These are phyloP conservation scores for Lasiommata megera DNA, from an alignment of 2,888 invertebrate species.

Conservation along the genomic window DNA sequence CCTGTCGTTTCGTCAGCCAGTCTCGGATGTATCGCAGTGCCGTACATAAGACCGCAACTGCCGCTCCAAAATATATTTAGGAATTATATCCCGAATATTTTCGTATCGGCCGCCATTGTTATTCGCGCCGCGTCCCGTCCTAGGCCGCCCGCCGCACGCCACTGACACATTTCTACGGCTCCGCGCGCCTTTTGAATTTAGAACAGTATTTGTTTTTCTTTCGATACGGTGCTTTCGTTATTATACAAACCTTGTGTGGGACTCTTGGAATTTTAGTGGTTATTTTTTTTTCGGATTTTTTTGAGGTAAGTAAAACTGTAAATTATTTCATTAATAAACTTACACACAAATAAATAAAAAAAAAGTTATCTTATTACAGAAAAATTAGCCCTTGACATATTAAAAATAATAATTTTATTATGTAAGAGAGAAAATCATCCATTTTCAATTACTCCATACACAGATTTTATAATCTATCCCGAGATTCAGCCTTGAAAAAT, in stretches of 20 bases:
- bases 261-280: constrained; percentile 41
- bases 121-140: constrained; percentile 67
- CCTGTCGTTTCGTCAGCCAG: constrained; percentile 68
- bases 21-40: constrained; percentile 61
- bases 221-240: constrained; percentile 55
- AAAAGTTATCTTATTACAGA: too few species aligned
- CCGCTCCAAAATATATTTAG: constrained; percentile 62
- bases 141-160: constrained; percentile 75
- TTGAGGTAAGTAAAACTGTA: constrained; percentile 50
- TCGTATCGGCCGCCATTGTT: constrained; percentile 49
- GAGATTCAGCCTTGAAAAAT: too few species aligned
- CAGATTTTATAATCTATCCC: too few species aligned
- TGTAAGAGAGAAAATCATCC: too few species aligned
- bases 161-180: constrained; percentile 78
- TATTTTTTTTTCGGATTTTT: constrained; percentile 43
- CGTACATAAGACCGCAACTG: constrained; percentile 69
- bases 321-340: background rate
- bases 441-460: too few species aligned
- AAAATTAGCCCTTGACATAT: too few species aligned
- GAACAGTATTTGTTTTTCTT: constrained; percentile 65
- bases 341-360: too few species aligned
- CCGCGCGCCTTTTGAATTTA: constrained; percentile 77
- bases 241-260: constrained; percentile 58
- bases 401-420: too few species aligned
- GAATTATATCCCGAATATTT: constrained; percentile 57